Evolutionary conservation across 2,888 invertebrate genomes (phyloP), one percentile per base, ranked within the genome.

Genomic region (Oegoconia quadripuncta): DNA sequence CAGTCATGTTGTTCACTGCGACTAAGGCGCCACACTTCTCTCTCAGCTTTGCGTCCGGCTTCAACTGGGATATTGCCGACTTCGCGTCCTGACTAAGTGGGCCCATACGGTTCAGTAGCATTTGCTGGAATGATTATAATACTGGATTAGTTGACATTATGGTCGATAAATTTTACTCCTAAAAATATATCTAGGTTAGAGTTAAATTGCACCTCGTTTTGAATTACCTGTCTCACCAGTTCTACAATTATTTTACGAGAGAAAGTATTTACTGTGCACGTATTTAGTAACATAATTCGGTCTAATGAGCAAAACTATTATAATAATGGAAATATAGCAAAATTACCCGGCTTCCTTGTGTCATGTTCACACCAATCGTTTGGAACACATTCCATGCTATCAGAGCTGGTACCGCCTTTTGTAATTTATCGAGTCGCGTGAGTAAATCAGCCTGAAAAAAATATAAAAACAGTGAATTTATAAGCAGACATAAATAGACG

Each of bases 401-500:
- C 37, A 92, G 70, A 0, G 91, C 90, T 0, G 92, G 92, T 46
- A 92, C 88, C 5, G 90, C 90, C 47, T 84, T 88, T 62, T 91
- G 90, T 38, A 92, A 71, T 50, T 89, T 80, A 37, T 89, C 80
- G 34, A 92, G 56, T 42, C 91, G 86, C 32, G 84, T 77, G 35
- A 80, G 68, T 31, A 91, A 64, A 50, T 91, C 90, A 40, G 74
- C 86, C 90, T 80, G 89, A 68, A 64, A 91, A n/a, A n/a, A n/a
- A n/a, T n/a, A n/a, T n/a, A n/a, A n/a, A n/a, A n/a, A n/a, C n/a
- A n/a, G n/a, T n/a, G n/a, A n/a, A n/a, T n/a, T n/a, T n/a, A n/a
- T n/a, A n/a, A n/a, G n/a, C n/a, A n/a, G n/a, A n/a, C n/a, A n/a
- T n/a, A n/a, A n/a, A n/a, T n/a, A n/a, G n/a, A n/a, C n/a, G n/a